Percentiles rank a stretch among this genome's conserved stretches.
Conservation (phyloP, 1,140 invertebrate species). For the Euwallacea similis region DNA sequence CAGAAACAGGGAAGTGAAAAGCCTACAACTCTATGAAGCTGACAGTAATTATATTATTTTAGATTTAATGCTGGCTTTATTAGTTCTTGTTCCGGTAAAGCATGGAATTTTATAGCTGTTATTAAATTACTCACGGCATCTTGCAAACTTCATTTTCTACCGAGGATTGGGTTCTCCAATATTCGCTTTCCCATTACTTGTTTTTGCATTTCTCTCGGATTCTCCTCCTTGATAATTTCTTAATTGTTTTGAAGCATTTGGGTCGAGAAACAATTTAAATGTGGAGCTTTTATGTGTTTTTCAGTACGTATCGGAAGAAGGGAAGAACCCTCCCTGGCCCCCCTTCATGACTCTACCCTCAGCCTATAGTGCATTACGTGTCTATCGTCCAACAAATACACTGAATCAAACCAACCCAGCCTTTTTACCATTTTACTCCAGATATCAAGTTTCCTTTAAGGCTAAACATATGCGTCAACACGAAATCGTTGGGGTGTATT, state of each 20-base stretch:
- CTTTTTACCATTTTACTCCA: not conserved
- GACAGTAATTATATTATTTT: conserved; percentile 31
- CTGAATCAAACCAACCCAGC: not conserved
- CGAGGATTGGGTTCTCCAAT: conserved; percentile 4
- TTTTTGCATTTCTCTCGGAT: not conserved
- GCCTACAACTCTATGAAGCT: not conserved
- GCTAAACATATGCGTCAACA: conserved; percentile 31
- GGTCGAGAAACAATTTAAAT: too few species aligned
- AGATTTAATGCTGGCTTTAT: conserved; percentile 29
- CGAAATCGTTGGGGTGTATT: conserved; percentile 21
- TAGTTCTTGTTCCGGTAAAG: conserved; percentile 14
- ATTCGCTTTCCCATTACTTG: conserved; percentile 1
- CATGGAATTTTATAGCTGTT: conserved; percentile 27
- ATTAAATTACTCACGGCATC: conserved; percentile 29
- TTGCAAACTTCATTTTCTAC: conserved; percentile 5
- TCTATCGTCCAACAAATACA: too few species aligned
- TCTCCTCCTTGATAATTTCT: too few species aligned
- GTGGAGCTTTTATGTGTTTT: too few species aligned
- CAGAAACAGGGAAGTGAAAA: too few species aligned
- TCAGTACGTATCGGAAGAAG: not conserved
- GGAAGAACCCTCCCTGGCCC: not conserved
- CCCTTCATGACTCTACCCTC: too few species aligned
- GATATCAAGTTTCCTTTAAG: conserved; percentile 19
- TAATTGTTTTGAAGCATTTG: too few species aligned
- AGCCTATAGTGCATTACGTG: too few species aligned